Conservation (phyloP, 2,797 vertebrate species). For the Otolemur crassicaudatus region DNA sequence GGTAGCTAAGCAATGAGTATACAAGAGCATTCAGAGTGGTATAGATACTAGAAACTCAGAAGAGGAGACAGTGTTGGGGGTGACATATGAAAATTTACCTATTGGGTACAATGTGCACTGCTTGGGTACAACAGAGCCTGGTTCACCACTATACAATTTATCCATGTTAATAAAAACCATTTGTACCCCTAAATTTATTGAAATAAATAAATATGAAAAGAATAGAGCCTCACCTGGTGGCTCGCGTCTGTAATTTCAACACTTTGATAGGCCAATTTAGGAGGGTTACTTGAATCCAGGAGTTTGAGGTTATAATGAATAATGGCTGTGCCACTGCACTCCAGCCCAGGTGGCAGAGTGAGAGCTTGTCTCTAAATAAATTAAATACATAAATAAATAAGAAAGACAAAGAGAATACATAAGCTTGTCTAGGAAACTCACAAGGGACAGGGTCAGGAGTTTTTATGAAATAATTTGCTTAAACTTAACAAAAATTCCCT, state of each 20-base stretch:
- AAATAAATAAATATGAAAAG: neutral
- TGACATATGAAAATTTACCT: neutral
- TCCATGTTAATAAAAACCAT: neutral
- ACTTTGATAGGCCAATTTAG: neutral
- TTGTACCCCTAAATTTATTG: neutral
- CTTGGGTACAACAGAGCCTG: neutral
- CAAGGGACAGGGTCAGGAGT: neutral
- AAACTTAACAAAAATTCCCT: neutral
- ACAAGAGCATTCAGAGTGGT: neutral
- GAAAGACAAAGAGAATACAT: neutral
- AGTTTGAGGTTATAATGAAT: neutral
- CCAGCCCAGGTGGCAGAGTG: neutral
- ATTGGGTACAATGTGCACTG: neutral
- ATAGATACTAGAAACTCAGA: neutral
- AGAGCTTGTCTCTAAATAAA: neutral
- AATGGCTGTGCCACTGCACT: neutral
- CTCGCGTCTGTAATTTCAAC: neutral
- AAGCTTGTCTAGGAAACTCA: neutral
- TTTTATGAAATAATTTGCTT: constrained; percentile 46
- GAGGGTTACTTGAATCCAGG: neutral
- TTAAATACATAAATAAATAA: neutral
- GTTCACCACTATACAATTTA: neutral
- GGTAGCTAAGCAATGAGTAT: neutral
- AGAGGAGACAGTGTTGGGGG: neutral
- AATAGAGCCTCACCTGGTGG: neutral